Percentiles rank a stretch among this genome's conserved stretches.
phyloP scores from a whole-genome alignment of 2,113 vertebrate genomes.

The Chaetodon trifascialis region DNA sequence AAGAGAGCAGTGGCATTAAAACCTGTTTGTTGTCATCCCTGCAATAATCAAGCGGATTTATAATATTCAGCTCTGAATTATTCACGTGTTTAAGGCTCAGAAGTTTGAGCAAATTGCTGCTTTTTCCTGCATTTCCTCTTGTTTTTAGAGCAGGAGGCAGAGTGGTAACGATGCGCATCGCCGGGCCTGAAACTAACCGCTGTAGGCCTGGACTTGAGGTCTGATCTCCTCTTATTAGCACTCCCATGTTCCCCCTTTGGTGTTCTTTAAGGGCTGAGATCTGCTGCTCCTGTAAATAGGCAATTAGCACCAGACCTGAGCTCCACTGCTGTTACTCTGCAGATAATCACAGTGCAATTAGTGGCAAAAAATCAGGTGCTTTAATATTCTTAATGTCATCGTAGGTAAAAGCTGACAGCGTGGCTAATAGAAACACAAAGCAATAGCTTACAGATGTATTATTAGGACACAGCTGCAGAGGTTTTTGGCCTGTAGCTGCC shows the following conservation, averaged over 20 bases:
- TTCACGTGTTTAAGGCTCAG: conserved; percentile 78
- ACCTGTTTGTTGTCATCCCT: conserved; percentile 69
- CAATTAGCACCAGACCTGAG: conserved; percentile 43
- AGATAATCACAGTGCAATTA: conserved; percentile 44
- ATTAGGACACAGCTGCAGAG: conserved; percentile 54
- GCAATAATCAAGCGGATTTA: conserved; percentile 71
- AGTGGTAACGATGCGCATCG: conserved; percentile 66
- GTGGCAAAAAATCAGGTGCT: conserved; percentile 25
- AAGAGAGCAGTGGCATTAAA: conserved; percentile 39
- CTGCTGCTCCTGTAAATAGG: conserved; percentile 8
- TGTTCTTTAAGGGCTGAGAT: conserved; percentile 21
- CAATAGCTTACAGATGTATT: conserved; percentile 55
- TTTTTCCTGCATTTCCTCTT: conserved; percentile 40
- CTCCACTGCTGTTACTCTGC: conserved; percentile 3
- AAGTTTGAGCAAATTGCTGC: conserved; percentile 77
- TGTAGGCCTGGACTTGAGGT: conserved; percentile 54
- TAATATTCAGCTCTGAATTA: conserved; percentile 77
- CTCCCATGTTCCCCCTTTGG: conserved; percentile 1
- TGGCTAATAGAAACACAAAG: conserved; percentile 55
- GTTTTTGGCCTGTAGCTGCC: conserved; percentile 62
- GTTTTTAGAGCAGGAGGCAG: conserved; percentile 54
- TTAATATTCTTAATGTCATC: conserved; percentile 34
- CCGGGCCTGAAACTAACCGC: conserved; percentile 44
- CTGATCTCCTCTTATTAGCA: conserved; percentile 56
- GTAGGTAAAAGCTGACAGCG: conserved; percentile 44